Percentiles rank a stretch among this genome's conserved stretches.
Conservation (phyloP, 2,797 vertebrate species). For the Leptatherina wallacei region DNA sequence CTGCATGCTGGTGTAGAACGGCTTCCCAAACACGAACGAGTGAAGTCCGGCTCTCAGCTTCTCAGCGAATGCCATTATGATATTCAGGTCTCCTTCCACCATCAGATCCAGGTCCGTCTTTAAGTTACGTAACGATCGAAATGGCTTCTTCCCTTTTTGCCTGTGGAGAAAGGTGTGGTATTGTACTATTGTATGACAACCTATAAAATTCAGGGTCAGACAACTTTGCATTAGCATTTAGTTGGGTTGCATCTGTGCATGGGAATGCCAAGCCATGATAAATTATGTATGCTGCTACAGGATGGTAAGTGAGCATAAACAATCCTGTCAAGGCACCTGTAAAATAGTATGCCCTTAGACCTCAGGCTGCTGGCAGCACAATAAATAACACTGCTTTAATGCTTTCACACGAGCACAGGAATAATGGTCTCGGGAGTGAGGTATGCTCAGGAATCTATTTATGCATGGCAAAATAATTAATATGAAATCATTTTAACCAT, state of each 20-base stretch:
- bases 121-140: constrained; percentile 91
- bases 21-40: constrained; percentile 94
- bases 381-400: constrained; percentile 52
- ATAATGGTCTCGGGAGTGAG: constrained; percentile 10
- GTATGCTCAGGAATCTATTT: constrained; percentile 16
- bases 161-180: constrained; percentile 73
- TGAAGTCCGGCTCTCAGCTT: constrained; percentile 96
- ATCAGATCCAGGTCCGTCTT: constrained; percentile 94
- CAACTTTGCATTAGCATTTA: constrained; percentile 46
- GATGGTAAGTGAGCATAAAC: constrained; percentile 57
- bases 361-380: constrained; percentile 42
- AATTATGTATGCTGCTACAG: constrained; percentile 68
- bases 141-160: constrained; percentile 96
- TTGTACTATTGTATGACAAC: constrained; percentile 21
- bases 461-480: neutral
- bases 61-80: constrained; percentile 96
- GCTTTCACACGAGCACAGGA: constrained; percentile 24
- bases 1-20: constrained; percentile 94
- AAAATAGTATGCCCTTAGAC: constrained; percentile 57
- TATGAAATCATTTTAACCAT: constrained; percentile 1
- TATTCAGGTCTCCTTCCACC: constrained; percentile 95
- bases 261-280: constrained; percentile 38
- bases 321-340: constrained; percentile 59
- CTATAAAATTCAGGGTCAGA: constrained; percentile 31
- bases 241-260: constrained; percentile 54